Conservation (phyloP, 1,140 invertebrate species). For the Papilio polyxenes region DNA sequence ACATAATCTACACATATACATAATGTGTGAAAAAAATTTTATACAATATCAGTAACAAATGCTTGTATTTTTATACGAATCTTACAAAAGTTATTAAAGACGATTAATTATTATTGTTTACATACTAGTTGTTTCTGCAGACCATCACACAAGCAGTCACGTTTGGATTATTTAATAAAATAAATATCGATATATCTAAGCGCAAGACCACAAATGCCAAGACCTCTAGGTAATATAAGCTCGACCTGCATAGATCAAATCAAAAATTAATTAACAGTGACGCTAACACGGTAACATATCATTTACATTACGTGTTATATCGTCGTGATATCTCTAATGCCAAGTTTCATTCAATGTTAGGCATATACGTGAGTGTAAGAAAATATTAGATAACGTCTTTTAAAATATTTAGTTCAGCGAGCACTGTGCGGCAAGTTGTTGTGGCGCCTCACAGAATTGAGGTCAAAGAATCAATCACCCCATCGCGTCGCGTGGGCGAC, state of each 20-base stretch:
- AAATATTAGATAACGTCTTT: not conserved
- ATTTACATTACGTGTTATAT: not conserved
- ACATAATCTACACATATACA: too few relatives aligned
- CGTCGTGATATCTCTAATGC: not conserved
- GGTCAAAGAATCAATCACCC: slow-evolving; percentile 22
- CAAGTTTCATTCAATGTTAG: not conserved
- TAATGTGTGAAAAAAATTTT: too few relatives aligned
- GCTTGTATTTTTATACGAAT: too few relatives aligned
- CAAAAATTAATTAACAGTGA: not conserved
- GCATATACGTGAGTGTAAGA: not conserved
- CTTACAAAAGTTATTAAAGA: too few relatives aligned
- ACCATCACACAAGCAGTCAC: too few relatives aligned
- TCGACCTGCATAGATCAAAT: not conserved
- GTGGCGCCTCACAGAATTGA: slow-evolving; percentile 9
- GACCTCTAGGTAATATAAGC: not conserved
- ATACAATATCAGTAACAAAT: too few relatives aligned
- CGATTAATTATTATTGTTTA: too few relatives aligned
- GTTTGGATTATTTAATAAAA: slow-evolving; percentile 1
- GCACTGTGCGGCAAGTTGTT: not conserved
- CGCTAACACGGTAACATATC: slow-evolving; percentile 3
- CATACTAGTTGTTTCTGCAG: too few relatives aligned
- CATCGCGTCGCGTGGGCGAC: slow-evolving; percentile 6
- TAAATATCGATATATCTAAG: not conserved
- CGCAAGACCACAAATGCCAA: not conserved
- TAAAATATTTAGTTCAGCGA: slow-evolving; percentile 10